A percentile compares a stretch with the other conserved stretches of the same genome.
Evolutionary conservation across 1,140 invertebrate genomes (phyloP).

Genomic region (Doryteuthis pealeii): DNA sequence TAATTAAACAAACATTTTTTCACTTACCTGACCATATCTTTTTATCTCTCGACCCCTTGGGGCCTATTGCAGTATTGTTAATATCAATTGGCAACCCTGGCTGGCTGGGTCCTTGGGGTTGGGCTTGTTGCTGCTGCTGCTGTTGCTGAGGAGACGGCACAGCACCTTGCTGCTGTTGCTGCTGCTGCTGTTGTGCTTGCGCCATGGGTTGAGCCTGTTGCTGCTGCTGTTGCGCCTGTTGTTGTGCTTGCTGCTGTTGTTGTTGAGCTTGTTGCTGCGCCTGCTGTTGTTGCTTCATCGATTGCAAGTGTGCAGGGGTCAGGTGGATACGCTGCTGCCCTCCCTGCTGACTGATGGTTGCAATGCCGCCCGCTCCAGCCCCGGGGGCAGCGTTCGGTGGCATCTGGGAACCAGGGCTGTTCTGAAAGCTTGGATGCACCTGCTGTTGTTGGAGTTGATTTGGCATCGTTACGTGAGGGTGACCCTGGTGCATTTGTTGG

Average conservation of each 20-base stretch:
- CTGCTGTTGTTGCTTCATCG: constrained; percentile 8
- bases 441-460: neutral
- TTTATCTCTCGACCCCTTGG: constrained; percentile 7
- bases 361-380: neutral
- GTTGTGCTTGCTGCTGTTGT: constrained; percentile 17
- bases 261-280: neutral
- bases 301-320: constrained; percentile 8
- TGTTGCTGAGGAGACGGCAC: constrained; percentile 50
- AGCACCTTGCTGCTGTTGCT: constrained; percentile 59
- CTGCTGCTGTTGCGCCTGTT: constrained; percentile 30
- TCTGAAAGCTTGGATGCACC: neutral
- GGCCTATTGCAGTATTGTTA: neutral
- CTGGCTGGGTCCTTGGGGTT: constrained; percentile 61
- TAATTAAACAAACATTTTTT: no score
- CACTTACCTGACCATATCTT: constrained; percentile 15
- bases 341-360: constrained; percentile 24
- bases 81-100: constrained; percentile 4
- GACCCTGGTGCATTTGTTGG: neutral
- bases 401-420: constrained; percentile 19
- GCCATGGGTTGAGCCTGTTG: constrained; percentile 39
- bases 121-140: constrained; percentile 27
- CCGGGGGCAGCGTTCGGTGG: constrained; percentile 1
- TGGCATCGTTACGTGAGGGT: neutral
- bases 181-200: constrained; percentile 54
- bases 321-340: constrained; percentile 20